Base-by-base conservation (phyloP, 2,797 vertebrate species). In the Trematomus bernacchii region DNA sequence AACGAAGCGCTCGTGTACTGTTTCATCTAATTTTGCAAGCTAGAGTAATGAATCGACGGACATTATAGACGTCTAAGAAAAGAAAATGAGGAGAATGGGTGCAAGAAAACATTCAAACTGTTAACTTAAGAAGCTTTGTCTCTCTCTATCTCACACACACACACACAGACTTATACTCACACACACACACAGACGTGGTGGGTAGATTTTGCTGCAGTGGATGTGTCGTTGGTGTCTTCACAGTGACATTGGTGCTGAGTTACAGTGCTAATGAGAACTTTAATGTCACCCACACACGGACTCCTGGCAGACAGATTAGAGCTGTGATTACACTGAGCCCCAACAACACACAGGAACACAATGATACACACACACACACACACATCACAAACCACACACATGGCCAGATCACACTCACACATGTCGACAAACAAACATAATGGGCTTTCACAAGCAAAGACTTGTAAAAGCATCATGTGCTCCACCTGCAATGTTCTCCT, bases 241-340 rank as follows among this genome's bases (percentile, higher is more conserved):
- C 89, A 91, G 87, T 90, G 85, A 93, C 91, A 89, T 76, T 89
- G 90, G 89, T 91, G 89, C 90, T 89, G 92, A 91, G 89, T 91
- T 93, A 83, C 89, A 86, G 88, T 84, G 92, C 89, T 93, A 93
- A 94, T 93, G 91, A 94, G 90, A 92, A 91, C 92, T 93, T 92
- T 89, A 92, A 91, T 93, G 91, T 94, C 92, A 94, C 89, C 88
- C 91, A 92, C 91, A 93, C 91, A 92, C 82, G 90, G 88, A 90
- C 83, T 90, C 87, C 85, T 79, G 79, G 86, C 90, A 87, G 83
- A 92, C 80, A 91, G 87, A 92, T 92, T 90, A 91, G 91, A 91
- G 77, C 79, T 76, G 89, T 84, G 90, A 93, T 92, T 90, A 90
- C 89, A 87, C 89, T 59, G 78, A 87, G 85, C 78, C 79, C 77